Conservation (phyloP, 2,888 invertebrate genomes). For the Erynnis tages region DNA sequence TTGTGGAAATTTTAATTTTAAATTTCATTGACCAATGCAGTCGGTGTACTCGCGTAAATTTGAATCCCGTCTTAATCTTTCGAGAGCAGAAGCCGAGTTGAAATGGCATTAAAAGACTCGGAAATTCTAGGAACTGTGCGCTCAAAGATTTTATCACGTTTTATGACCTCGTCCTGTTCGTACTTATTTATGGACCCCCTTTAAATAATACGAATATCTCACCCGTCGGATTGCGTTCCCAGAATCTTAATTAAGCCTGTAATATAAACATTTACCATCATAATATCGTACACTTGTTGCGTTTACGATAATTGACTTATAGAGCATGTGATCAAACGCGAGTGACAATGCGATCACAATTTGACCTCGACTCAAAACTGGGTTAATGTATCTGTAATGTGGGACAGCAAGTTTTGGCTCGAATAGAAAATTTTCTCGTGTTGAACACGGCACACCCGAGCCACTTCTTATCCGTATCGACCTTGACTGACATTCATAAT, state of each 20-base stretch:
- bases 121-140: constrained; percentile 15
- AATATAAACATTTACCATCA: background rate
- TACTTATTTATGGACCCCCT: constrained; percentile 13
- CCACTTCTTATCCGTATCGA: constrained; percentile 42
- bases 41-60: constrained; percentile 12
- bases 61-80: constrained; percentile 24
- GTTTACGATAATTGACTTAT: constrained; percentile 16
- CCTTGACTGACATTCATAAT: constrained; percentile 59
- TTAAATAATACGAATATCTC: constrained; percentile 2
- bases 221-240: constrained; percentile 2
- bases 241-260: background rate
- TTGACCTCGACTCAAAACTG: constrained; percentile 63
- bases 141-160: constrained; percentile 21
- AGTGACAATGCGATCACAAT: constrained; percentile 52
- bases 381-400: constrained; percentile 71
- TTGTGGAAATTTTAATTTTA: constrained; percentile 20
- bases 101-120: constrained; percentile 22
- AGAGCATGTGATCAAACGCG: constrained; percentile 38
- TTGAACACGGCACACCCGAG: constrained; percentile 30
- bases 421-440: constrained; percentile 49
- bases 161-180: constrained; percentile 20
- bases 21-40: constrained; percentile 23
- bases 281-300: constrained; percentile 13
- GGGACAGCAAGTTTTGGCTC: constrained; percentile 59
- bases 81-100: constrained; percentile 17